Base-by-base conservation (phyloP, 2,113 vertebrate species). In the Sinocyclocheilus maitianheensis region DNA sequence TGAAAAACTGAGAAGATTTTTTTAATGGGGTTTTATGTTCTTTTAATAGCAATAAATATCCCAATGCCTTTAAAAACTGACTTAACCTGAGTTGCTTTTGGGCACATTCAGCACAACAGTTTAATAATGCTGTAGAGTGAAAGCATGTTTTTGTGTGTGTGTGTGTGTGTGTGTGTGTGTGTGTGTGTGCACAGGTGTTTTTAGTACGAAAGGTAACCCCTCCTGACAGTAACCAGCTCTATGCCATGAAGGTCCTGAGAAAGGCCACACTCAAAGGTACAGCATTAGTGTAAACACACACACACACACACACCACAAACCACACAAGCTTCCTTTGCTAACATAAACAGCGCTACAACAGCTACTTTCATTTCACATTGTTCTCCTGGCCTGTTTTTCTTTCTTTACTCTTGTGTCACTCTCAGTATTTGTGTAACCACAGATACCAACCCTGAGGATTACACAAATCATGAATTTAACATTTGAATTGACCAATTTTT, bases 161-260 rank as follows among this genome's bases (percentile, higher is more conserved):
- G 2, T 40, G 40, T 43, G 40, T 8, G 43, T 34, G 30, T 34
- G 30, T 40, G 40, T 43, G 40, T 8, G 43, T 46, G 65, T 55
- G 5, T 62, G 8, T 40, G 67, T 72, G 40, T 13, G 40, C 14
- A n/a, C 88, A 99, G 98, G 98, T 99, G 84, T 99, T 99, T 91
- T 89, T 99, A 89, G 98, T 99, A 51, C 96, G 98, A 55, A 99
- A 99, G 92, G 92, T 98, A 89, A 99, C 97, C 0, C 94, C 95
- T 0, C 97, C 98, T 1, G 98, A 99, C 90, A 95, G 40, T 71
- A 96, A 97, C 85, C 97, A 98, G 86, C 96, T 99, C 13, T 99
- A 99, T 16, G 98, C 98, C 89, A 99, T 99, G 98, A 99, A 99
- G 91, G 98, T 99, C 87, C 96, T 99, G 22, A 98, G 96, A 93